A percentile compares a stretch with the other conserved stretches of the same genome.
phyloP scores from a whole-genome alignment of 2,113 vertebrate genomes.

The Kryptolebias marmoratus region DNA sequence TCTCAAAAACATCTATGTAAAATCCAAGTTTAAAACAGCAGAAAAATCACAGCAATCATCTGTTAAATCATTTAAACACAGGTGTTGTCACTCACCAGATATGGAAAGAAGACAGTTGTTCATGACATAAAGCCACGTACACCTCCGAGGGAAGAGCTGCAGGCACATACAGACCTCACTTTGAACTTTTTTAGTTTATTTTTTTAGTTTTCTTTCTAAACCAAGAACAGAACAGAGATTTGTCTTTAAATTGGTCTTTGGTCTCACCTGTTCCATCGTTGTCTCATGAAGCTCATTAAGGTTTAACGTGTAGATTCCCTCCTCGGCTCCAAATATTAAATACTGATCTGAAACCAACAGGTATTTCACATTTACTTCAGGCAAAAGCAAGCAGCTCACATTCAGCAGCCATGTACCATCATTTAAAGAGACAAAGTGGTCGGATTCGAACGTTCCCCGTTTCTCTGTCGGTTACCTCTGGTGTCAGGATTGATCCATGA shows the following conservation, averaged over 20 bases:
- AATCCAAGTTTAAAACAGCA: background rate
- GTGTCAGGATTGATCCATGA: conserved; percentile 99
- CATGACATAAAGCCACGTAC: conserved; percentile 98
- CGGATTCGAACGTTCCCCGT: background rate
- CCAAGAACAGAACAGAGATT: background rate
- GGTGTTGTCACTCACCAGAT: conserved; percentile 86
- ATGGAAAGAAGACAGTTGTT: conserved; percentile 96
- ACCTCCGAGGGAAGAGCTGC: conserved; percentile 94
- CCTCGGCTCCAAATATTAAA: conserved; percentile 98
- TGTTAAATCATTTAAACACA: rapidly evolving
- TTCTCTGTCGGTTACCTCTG: conserved; percentile 82
- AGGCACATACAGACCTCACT: background rate
- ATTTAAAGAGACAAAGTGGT: too few species aligned
- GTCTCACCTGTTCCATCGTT: conserved; percentile 94
- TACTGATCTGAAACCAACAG: conserved; percentile 89
- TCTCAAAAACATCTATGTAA: too few species aligned
- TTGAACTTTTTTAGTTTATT: too few species aligned
- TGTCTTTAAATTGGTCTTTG: background rate
- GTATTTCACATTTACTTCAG: background rate
- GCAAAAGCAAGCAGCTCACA: background rate
- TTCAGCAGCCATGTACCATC: background rate
- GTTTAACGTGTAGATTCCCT: conserved; percentile 98
- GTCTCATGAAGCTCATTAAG: conserved; percentile 98
- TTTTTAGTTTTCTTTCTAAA: too few species aligned
- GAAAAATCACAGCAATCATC: background rate